phyloP scores from a whole-genome alignment of 2,797 vertebrate genomes.

The Mionectes olivaceus region DNA sequence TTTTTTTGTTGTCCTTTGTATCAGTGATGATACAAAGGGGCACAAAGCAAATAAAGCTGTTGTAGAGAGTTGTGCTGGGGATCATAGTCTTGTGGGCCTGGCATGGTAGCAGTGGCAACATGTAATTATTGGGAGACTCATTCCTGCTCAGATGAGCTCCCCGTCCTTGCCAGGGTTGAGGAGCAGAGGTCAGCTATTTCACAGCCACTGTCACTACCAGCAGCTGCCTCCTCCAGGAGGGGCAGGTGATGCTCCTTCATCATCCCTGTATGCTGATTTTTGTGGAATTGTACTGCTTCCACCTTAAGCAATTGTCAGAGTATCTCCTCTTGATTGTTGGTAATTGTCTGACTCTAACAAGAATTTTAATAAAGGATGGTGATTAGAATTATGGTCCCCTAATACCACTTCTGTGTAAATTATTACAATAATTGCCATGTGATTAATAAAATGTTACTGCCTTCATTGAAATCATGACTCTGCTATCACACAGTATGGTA shows the following conservation, averaged over 20 bases:
- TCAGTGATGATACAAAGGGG: neutral
- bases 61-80: neutral
- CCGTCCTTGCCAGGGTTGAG: neutral
- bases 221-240: neutral
- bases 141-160: neutral
- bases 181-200: neutral
- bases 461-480: conserved; percentile 6
- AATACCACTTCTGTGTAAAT: conserved; percentile 19
- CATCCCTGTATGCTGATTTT: neutral
- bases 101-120: neutral
- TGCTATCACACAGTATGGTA: neutral
- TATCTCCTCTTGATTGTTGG: neutral
- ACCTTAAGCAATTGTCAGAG: neutral
- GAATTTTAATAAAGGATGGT: conserved; percentile 6
- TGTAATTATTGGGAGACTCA: neutral
- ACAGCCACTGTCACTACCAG: neutral
- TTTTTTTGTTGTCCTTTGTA: neutral
- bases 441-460: conserved; percentile 48
- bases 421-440: conserved; percentile 11
- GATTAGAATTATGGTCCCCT: conserved; percentile 23
- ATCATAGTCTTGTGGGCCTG: neutral
- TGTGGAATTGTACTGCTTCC: neutral
- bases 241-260: rapidly evolving
- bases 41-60: neutral
- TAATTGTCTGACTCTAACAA: conserved; percentile 4